Conservation (phyloP, 2,113 vertebrate species). For the Fregetta grallaria region DNA sequence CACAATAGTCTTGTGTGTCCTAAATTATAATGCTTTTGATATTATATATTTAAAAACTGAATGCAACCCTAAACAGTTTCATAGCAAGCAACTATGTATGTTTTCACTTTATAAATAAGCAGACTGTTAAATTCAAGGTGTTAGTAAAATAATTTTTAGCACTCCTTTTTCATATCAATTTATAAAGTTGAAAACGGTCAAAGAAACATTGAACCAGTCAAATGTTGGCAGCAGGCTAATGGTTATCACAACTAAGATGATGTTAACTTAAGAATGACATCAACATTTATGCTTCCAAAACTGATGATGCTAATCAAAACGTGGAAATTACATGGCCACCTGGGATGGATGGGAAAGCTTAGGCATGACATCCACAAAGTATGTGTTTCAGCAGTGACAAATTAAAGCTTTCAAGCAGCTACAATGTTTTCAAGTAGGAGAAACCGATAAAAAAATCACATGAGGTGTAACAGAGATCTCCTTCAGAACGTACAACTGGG, state of each 20-base stretch:
- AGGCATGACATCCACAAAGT: neutral
- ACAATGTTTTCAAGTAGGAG: neutral
- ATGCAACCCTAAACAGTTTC: neutral
- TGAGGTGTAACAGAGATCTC: neutral
- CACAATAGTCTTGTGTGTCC: neutral
- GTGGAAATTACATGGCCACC: neutral
- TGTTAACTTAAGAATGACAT: neutral
- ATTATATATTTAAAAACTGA: neutral
- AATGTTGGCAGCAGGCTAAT: neutral
- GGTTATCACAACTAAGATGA: neutral
- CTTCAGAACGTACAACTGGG: neutral
- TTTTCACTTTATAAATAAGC: neutral
- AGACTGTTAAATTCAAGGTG: neutral
- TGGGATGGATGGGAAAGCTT: neutral
- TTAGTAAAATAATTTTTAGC: neutral
- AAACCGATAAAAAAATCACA: constrained; percentile 8
- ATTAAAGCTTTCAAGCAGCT: constrained; percentile 5
- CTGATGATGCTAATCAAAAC: neutral
- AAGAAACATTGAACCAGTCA: neutral
- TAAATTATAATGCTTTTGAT: neutral
- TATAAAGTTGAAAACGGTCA: neutral
- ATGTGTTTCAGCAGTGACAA: neutral
- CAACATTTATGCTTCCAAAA: constrained; percentile 4
- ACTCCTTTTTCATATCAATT: neutral
- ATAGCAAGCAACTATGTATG: neutral